Percentiles rank a stretch among this genome's conserved stretches.
Conservation (phyloP, 2,888 invertebrate species). For the Odontocolon sp. region DNA sequence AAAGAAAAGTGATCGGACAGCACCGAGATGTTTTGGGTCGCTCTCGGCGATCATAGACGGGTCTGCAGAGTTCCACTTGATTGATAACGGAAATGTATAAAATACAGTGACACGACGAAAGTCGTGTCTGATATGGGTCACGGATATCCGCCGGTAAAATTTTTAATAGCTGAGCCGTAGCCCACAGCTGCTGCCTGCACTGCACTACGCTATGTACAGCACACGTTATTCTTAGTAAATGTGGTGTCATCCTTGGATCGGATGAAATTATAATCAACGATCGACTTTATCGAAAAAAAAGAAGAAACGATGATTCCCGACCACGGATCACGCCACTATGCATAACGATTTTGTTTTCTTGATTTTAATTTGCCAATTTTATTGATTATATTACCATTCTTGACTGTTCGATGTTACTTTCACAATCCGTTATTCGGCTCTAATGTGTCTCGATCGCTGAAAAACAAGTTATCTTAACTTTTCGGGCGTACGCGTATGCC, state of each 20-base stretch:
- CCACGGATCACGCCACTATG: conserved; percentile 73
- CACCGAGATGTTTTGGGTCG: conserved; percentile 40
- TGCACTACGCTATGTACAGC: conserved; percentile 80
- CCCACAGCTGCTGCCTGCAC: conserved; percentile 80
- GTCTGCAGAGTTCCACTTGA: conserved; percentile 74
- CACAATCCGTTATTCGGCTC: conserved; percentile 71
- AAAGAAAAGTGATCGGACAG: conserved; percentile 36
- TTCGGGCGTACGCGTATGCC: not conserved
- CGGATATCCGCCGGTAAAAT: conserved; percentile 68
- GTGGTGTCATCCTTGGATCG: conserved; percentile 74
- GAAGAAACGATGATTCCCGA: conserved; percentile 37
- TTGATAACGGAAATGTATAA: conserved; percentile 63
- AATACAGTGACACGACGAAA: conserved; percentile 2
- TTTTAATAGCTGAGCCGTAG: conserved; percentile 77
- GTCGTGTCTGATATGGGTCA: conserved; percentile 1
- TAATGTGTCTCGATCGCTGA: conserved; percentile 66
- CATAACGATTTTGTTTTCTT: conserved; percentile 72
- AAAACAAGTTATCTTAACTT: too few relatives aligned
- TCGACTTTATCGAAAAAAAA: not conserved
- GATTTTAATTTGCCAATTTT: conserved; percentile 73
- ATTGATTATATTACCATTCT: conserved; percentile 68
- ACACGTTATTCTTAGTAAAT: conserved; percentile 75
- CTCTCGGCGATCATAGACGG: conserved; percentile 55
- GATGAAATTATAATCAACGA: conserved; percentile 4
- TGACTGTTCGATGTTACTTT: conserved; percentile 77